Evolutionary conservation across 1,140 invertebrate species (phyloP).

Genomic region (Anastatus disparis): DNA sequence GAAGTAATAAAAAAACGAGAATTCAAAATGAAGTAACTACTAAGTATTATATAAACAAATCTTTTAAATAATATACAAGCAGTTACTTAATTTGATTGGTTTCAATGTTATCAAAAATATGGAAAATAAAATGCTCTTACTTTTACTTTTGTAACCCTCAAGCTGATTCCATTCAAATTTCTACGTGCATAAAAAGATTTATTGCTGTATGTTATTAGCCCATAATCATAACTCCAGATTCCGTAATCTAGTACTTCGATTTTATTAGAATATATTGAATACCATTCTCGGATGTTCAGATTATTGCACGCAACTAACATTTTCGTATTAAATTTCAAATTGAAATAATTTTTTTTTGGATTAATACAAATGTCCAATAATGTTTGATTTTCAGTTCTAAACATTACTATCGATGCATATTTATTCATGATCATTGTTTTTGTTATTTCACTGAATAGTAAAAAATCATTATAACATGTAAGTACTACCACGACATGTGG

Average conservation of each 20-base stretch:
- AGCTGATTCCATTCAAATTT: not conserved
- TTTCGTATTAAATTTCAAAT: slow-evolving; percentile 2
- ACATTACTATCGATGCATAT: not conserved
- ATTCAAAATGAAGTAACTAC: too few species aligned
- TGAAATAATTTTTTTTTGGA: slow-evolving; percentile 18
- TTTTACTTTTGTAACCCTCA: not conserved
- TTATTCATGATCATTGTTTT: not conserved
- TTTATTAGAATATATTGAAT: not conserved
- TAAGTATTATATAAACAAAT: too few species aligned
- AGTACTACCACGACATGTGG: not conserved
- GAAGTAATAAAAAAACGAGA: too few species aligned
- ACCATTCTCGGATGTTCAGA: slow-evolving; percentile 23
- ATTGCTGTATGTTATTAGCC: not conserved
- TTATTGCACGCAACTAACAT: slow-evolving; percentile 5
- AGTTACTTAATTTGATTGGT: too few species aligned
- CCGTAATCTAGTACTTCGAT: not conserved
- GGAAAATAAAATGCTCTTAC: too few species aligned
- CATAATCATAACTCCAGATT: not conserved
- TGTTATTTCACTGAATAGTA: not conserved
- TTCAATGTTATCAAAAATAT: too few species aligned
- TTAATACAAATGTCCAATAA: not conserved
- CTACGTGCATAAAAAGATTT: not conserved
- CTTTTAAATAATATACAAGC: too few species aligned
- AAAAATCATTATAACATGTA: not conserved
- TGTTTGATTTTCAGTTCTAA: not conserved